Percentiles rank a stretch among this genome's conserved stretches.
Evolutionary conservation across 2,888 invertebrate genomes (phyloP).

Genomic region (Metopia argyrocephala): DNA sequence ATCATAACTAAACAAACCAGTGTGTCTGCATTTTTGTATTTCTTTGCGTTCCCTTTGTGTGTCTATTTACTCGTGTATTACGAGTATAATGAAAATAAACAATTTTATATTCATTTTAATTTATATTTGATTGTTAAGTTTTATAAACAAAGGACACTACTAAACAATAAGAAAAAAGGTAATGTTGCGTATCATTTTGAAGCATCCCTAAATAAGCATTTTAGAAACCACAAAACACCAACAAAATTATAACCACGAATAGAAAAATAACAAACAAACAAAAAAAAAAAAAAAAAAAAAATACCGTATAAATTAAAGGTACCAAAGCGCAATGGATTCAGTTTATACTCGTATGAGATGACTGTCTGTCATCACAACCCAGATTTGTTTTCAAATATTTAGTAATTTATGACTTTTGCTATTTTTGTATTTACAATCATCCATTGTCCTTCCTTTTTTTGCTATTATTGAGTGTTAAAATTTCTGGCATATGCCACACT

Average conservation of each 20-base stretch:
- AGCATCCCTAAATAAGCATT: conserved; percentile 44
- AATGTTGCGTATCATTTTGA: conserved; percentile 63
- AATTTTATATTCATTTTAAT: background rate
- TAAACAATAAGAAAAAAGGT: conserved; percentile 24
- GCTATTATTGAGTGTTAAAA: conserved; percentile 25
- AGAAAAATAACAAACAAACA: no score
- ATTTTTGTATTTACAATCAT: background rate
- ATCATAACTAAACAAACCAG: background rate
- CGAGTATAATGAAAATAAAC: background rate
- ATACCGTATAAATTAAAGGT: conserved; percentile 44
- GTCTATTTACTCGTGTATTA: no score
- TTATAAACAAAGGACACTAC: background rate
- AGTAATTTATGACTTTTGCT: conserved; percentile 57
- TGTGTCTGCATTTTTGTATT: no score
- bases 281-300: conserved; percentile 10
- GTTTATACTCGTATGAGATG: conserved; percentile 16
- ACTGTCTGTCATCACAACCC: conserved; percentile 50
- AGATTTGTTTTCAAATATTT: conserved; percentile 54
- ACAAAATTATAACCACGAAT: conserved; percentile 33
- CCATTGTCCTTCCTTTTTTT: background rate
- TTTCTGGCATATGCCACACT: conserved; percentile 64
- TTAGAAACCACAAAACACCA: conserved; percentile 26
- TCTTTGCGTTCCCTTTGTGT: no score
- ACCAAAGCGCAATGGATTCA: conserved; percentile 34
- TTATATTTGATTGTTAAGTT: background rate